Base-by-base conservation (phyloP, 2,113 vertebrate genomes). In the Ptychochromis oligacanthus region DNA sequence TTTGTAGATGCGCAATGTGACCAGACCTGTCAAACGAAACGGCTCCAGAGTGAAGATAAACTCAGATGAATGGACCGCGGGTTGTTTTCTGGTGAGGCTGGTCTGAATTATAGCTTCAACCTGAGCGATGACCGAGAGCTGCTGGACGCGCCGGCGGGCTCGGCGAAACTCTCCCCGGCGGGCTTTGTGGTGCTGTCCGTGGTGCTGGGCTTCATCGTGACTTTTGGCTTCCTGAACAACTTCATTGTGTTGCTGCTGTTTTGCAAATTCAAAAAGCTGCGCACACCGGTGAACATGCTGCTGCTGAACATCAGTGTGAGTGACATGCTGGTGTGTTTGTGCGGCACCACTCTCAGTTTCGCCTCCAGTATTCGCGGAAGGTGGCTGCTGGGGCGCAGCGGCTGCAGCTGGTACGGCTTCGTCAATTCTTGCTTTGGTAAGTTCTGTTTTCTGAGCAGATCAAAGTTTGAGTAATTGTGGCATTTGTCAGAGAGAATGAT, bases 401-500 rank as follows among this genome's bases (percentile, higher is more conserved):
- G 97, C 17, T 98, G 97, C 82, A 96, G 93, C 85, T 97, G 97
- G 97, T 97, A 98, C 79, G 97, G 97, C 77, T 97, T 98, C 95
- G 96, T 97, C 95, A 98, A 97, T 93, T 97, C 97, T 82, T 98
- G 97, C 93, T 97, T 97, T 81, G 97, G 97, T 97, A 93, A 96
- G 97, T 82, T 52, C 34, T 14, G 2, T 52, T 54, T 22, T 80
- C 20, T 67, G 58, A 46, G 49, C 58, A 52, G 40, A 8, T 49
- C 40, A 72, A 34, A 54, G 46, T 54, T 54, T 72, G 24, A 10
- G 10, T 12, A 31, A 9, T 49, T 31, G 43, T 20, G 10, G 24
- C 31, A 31, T 70, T 70, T 70, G 17, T 70, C 24, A 55, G 54
- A 55, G 20, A 10, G 46, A 49, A 43, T 12, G 1, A 10, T 10